Evolutionary conservation across 2,113 vertebrate species (phyloP).

Genomic region (Indicator maculatus): DNA sequence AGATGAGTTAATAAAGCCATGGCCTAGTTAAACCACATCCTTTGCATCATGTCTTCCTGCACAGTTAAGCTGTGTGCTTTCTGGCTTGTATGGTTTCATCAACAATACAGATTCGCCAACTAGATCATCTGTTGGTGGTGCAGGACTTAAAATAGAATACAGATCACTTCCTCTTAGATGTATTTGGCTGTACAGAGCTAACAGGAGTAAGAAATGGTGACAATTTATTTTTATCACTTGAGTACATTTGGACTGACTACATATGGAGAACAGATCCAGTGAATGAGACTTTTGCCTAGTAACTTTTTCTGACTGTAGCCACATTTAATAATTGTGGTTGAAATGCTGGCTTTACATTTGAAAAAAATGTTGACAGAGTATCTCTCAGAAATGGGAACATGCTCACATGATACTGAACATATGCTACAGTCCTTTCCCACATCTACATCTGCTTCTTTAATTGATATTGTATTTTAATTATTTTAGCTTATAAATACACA

Average conservation of each 20-base stretch:
- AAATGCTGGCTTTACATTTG: constrained; percentile 66
- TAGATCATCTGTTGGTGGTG: constrained; percentile 49
- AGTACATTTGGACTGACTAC: constrained; percentile 36
- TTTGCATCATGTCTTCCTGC: constrained; percentile 48
- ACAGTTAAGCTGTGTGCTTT: constrained; percentile 51
- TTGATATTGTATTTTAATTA: constrained; percentile 66
- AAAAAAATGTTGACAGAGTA: constrained; percentile 69
- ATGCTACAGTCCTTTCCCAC: constrained; percentile 35
- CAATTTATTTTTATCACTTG: constrained; percentile 62
- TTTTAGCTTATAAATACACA: constrained; percentile 59
- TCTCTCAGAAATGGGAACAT: constrained; percentile 62
- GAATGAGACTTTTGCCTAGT: constrained; percentile 48
- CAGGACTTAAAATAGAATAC: constrained; percentile 56
- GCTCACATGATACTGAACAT: constrained; percentile 47
- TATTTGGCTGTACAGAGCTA: constrained; percentile 40
- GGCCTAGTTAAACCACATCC: constrained; percentile 64
- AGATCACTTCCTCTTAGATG: constrained; percentile 47
- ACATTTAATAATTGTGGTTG: constrained; percentile 69
- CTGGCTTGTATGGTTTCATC: constrained; percentile 30
- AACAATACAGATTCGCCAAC: constrained; percentile 4
- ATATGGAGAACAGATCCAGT: constrained; percentile 58
- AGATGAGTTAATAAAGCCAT: constrained; percentile 54
- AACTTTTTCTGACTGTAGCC: constrained; percentile 62
- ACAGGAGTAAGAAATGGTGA: constrained; percentile 57
- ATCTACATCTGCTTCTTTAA: constrained; percentile 63